Base-by-base conservation (phyloP, 2,797 vertebrate genomes). In the Cirrhinus molitorella region DNA sequence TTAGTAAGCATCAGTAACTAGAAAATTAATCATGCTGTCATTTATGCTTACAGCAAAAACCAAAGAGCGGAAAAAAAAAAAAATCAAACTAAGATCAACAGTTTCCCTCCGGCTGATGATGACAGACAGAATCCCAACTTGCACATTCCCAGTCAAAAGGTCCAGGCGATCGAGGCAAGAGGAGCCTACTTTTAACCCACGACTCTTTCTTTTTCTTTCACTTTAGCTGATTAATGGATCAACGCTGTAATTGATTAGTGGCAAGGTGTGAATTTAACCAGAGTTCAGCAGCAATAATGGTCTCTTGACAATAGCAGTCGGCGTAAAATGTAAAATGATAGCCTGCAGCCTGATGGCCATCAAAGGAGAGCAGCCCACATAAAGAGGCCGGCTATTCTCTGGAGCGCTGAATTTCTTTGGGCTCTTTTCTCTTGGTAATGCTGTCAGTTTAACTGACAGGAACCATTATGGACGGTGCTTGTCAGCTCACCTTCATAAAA, bases 171-270 rank as follows among this genome's bases (percentile, higher is more conserved):
- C 40, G 61, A 82, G 76, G 57, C 76, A 67, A 88, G 94, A 89
- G 89, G 91, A 93, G 93, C 92, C 92, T 92, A 94, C 93, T 91
- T 91, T 91, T 94, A 95, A 96, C 94, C 91, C 93, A 93, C 91
- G 93, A 92, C 94, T 96, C 94, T 96, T 97, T 97, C 96, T 94
- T 96, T 95, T 94, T 95, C 96, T 95, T 95, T 96, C 96, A 96
- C 94, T 93, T 94, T 85, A 94, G 94, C 96, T 97, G 97, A 98
- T 98, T 96, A 98, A 97, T 98, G 96, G 96, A 97, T 97, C 96
- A 94, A 96, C 93, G 95, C 93, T 96, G 96, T 97, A 97, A 99
- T 95, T 98, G 97, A 99, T 98, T 98, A 97, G 96, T 92, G 92
- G 93, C 94, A 94, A 95, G 96, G 96, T 96, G 96, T 95, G 95